A percentile compares a stretch with the other conserved stretches of the same genome.
These are phyloP conservation scores for Panagrolaimus sp. DNA, from an alignment of 1,140 invertebrate species.

Conservation along the genomic window DNA sequence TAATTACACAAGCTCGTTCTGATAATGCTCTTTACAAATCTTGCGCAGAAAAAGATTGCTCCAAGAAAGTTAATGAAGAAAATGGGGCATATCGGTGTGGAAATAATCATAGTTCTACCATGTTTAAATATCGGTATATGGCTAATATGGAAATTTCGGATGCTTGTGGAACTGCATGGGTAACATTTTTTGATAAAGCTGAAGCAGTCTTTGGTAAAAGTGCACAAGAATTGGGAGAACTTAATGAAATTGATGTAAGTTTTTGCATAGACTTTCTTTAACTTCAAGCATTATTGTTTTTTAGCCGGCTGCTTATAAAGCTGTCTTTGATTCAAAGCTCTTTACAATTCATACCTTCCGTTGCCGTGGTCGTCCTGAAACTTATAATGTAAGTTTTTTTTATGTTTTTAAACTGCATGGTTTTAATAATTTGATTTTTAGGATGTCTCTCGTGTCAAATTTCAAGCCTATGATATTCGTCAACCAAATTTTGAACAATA, in stretches of 20 bases:
- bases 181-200: slow-evolving; percentile 80
- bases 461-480: not conserved
- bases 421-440: too few species aligned
- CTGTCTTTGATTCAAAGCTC: slow-evolving; percentile 70
- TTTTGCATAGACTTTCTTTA: slow-evolving; percentile 59
- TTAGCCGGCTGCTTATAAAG: slow-evolving; percentile 62
- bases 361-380: slow-evolving; percentile 78
- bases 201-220: slow-evolving; percentile 73
- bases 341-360: slow-evolving; percentile 77
- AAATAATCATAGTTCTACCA: slow-evolving; percentile 79
- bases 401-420: not conserved
- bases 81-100: slow-evolving; percentile 86
- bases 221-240: slow-evolving; percentile 69
- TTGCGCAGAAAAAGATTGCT: slow-evolving; percentile 42
- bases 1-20: slow-evolving; percentile 33
- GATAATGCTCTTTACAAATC: slow-evolving; percentile 52
- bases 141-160: slow-evolving; percentile 71
- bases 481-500: not conserved
- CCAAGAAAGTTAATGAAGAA: slow-evolving; percentile 63
- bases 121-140: slow-evolving; percentile 68
- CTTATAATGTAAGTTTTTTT: slow-evolving; percentile 68
- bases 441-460: not conserved
- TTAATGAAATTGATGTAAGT: slow-evolving; percentile 63
- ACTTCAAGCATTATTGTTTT: slow-evolving; percentile 20
- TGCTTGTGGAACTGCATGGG: slow-evolving; percentile 74